phyloP scores from a whole-genome alignment of 2,113 vertebrate genomes.

The Neopipo cinnamomea region DNA sequence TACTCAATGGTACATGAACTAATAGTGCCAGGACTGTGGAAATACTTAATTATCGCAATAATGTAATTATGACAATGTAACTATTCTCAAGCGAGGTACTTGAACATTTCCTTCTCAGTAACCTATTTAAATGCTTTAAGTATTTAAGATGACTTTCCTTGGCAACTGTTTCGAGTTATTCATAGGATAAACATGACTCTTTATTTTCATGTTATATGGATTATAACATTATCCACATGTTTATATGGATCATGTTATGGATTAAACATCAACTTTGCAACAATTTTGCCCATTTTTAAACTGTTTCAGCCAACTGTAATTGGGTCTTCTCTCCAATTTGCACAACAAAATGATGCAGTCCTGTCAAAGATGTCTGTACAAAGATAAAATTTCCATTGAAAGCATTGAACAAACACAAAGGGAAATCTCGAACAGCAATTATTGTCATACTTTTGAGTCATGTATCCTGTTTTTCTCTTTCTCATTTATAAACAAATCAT shows the following conservation, averaged over 20 bases:
- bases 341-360: not conserved
- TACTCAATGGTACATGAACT: not conserved
- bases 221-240: too few relatives aligned
- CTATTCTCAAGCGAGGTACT: not conserved
- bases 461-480: not conserved
- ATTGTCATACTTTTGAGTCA: not conserved
- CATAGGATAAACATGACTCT: too few relatives aligned
- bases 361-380: not conserved
- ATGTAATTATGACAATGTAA: not conserved
- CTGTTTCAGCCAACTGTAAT: not conserved
- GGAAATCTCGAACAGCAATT: not conserved
- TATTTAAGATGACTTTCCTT: not conserved
- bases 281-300: not conserved
- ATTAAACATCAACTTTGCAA: not conserved
- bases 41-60: not conserved
- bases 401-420: not conserved
- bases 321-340: not conserved
- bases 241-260: too few relatives aligned
- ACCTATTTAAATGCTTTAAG: not conserved
- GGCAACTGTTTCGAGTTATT: not conserved
- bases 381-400: not conserved
- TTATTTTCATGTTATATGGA: too few relatives aligned
- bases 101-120: not conserved
- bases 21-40: not conserved
- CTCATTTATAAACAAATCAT: not conserved